Conservation (phyloP, 1,140 invertebrate species). For the Lucilia cuprina region DNA sequence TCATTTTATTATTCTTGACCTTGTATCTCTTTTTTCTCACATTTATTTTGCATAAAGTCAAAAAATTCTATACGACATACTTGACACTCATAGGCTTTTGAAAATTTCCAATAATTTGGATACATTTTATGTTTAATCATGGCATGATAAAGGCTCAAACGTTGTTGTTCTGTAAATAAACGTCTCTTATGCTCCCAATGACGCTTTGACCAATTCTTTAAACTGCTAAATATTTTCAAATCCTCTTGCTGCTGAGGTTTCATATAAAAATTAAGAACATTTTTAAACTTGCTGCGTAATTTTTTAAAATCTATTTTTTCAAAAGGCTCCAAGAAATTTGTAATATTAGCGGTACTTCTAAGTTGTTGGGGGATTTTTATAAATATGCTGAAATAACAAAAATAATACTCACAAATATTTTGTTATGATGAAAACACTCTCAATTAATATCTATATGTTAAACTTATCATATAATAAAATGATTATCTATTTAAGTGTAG, state of each 20-base stretch:
- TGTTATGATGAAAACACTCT: background rate
- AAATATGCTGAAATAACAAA: conserved; percentile 28
- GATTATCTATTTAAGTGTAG: background rate
- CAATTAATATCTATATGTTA: background rate
- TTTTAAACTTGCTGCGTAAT: background rate
- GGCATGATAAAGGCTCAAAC: conserved; percentile 49
- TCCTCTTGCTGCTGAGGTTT: background rate
- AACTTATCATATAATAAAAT: too few species aligned
- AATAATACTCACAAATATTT: background rate
- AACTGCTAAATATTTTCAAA: background rate
- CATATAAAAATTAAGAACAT: conserved; percentile 23
- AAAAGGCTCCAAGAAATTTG: conserved; percentile 37
- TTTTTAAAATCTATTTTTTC: conserved; percentile 29
- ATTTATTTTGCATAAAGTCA: conserved; percentile 26
- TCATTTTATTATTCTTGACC: background rate
- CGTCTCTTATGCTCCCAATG: conserved; percentile 40
- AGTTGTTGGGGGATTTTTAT: conserved; percentile 24
- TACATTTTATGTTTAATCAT: conserved; percentile 56
- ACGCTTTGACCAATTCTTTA: conserved; percentile 27
- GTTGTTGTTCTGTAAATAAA: conserved; percentile 49
- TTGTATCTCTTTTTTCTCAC: background rate
- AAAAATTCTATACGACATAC: conserved; percentile 34
- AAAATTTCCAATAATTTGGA: conserved; percentile 54
- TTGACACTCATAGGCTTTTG: conserved; percentile 7
- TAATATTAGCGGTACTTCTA: conserved; percentile 19